A percentile compares a stretch with the other conserved stretches of the same genome.
Evolutionary conservation across 2,888 invertebrate genomes (phyloP).

Genomic region (Magallana nippona): DNA sequence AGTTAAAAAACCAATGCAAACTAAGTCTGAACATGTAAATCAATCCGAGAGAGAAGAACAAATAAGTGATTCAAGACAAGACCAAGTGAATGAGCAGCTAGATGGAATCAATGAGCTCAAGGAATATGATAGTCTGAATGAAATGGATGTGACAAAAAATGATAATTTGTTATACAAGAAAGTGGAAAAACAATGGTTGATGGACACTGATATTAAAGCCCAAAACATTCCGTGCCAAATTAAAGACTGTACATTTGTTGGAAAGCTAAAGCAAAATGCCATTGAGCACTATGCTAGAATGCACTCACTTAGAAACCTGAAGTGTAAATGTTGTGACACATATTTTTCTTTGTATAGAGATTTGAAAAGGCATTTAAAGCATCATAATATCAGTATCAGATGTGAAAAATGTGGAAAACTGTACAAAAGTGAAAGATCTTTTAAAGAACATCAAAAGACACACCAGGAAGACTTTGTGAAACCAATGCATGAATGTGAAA

Average conservation of each 20-base stretch:
- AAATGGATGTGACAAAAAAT: conserved; percentile 5
- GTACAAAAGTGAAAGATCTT: conserved; percentile 66
- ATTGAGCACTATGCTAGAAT: conserved; percentile 64
- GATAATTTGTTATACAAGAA: conserved; percentile 17
- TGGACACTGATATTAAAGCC: conserved; percentile 39
- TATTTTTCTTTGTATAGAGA: conserved; percentile 68
- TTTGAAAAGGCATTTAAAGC: conserved; percentile 63
- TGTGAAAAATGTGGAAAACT: conserved; percentile 71
- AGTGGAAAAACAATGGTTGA: conserved; percentile 16
- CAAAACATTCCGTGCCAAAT: conserved; percentile 51
- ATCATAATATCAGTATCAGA: conserved; percentile 60
- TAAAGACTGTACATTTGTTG: conserved; percentile 61
- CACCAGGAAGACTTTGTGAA: conserved; percentile 68
- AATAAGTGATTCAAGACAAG: too few species aligned
- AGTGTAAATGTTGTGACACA: conserved; percentile 66
- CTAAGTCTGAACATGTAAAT: too few species aligned
- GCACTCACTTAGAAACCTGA: conserved; percentile 61
- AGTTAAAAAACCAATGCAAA: too few species aligned
- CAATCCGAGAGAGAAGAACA: too few species aligned
- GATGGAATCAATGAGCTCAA: not conserved
- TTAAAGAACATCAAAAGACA: conserved; percentile 62
- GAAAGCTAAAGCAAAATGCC: conserved; percentile 58
- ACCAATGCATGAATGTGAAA: conserved; percentile 66
- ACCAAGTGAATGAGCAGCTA: not conserved
- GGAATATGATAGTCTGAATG: not conserved